phyloP scores from a whole-genome alignment of 2,888 invertebrate species.

The Nomada lathburiana region DNA sequence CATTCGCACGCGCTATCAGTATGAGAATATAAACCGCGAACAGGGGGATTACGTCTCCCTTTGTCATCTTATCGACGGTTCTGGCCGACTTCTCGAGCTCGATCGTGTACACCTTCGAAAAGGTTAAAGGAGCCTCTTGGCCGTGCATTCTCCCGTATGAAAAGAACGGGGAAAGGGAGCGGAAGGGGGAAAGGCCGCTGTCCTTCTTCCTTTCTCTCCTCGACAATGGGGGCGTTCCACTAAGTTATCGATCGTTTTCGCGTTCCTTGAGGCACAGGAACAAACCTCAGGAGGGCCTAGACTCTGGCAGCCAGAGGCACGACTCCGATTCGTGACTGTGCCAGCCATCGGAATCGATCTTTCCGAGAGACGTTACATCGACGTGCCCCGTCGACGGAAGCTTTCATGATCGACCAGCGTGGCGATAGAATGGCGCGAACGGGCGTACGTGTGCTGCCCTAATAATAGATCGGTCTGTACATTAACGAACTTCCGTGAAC shows the following conservation, averaged over 20 bases:
- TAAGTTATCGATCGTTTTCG: constrained; percentile 78
- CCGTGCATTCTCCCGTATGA: constrained; percentile 48
- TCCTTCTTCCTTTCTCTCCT: constrained; percentile 63
- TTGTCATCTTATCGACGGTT: constrained; percentile 47
- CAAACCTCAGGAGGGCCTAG: constrained; percentile 49
- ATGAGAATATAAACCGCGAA: constrained; percentile 21
- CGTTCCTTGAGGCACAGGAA: constrained; percentile 67
- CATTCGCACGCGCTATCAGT: constrained; percentile 12
- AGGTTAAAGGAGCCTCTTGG: constrained; percentile 63
- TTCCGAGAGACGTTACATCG: constrained; percentile 18
- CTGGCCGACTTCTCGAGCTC: constrained; percentile 46
- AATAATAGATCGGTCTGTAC: constrained; percentile 70
- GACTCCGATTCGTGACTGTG: constrained; percentile 73
- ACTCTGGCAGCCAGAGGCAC: constrained; percentile 55
- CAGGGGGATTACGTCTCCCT: constrained; percentile 26
- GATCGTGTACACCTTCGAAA: constrained; percentile 36
- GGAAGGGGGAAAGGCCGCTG: constrained; percentile 16
- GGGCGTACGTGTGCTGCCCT: constrained; percentile 35
- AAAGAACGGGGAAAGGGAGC: constrained; percentile 44
- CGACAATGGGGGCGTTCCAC: constrained; percentile 77
- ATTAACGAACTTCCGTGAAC: constrained; percentile 72
- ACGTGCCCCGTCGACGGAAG: neutral
- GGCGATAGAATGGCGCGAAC: constrained; percentile 13
- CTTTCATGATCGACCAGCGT: neutral
- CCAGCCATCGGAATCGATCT: constrained; percentile 45